These are phyloP conservation scores for Chloropsis cyanopogon DNA, from an alignment of 2,113 vertebrate genomes.

Conservation along the genomic window DNA sequence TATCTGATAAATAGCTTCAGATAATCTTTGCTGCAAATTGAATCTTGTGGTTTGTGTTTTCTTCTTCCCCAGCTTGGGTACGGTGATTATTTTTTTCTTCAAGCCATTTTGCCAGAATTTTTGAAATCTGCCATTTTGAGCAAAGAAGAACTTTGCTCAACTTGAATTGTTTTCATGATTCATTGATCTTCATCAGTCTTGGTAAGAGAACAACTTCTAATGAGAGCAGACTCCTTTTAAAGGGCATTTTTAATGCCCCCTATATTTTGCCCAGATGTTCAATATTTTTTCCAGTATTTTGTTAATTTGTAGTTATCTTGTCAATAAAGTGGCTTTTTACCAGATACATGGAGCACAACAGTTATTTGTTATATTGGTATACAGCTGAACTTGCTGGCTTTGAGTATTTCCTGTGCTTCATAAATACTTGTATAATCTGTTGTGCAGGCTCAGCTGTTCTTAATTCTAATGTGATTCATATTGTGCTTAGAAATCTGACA, in stretches of 20 bases:
- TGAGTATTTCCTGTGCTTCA: constrained; percentile 43
- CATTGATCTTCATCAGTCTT: not conserved
- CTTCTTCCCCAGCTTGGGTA: not conserved
- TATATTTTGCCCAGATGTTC: not conserved
- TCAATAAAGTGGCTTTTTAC: not conserved
- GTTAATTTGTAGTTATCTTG: not conserved
- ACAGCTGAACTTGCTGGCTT: constrained; percentile 43
- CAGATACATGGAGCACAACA: not conserved
- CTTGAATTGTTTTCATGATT: not conserved
- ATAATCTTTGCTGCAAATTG: not conserved
- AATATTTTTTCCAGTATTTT: not conserved
- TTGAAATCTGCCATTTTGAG: not conserved
- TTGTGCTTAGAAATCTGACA: constrained; percentile 48
- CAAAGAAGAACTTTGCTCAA: not conserved
- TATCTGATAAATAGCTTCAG: not conserved
- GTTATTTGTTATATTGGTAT: not conserved
- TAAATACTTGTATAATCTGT: constrained; percentile 44
- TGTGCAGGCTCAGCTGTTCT: constrained; percentile 63
- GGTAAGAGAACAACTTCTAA: not conserved
- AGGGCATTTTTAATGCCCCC: not conserved
- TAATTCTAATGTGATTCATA: constrained; percentile 55
- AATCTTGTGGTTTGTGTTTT: not conserved
- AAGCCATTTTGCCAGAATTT: not conserved
- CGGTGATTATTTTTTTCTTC: not conserved
- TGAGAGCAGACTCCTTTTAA: not conserved